Evolutionary conservation across 2,797 vertebrate genomes (phyloP), one percentile per base, ranked within the genome.

Genomic region (Sciaenops ocellatus): DNA sequence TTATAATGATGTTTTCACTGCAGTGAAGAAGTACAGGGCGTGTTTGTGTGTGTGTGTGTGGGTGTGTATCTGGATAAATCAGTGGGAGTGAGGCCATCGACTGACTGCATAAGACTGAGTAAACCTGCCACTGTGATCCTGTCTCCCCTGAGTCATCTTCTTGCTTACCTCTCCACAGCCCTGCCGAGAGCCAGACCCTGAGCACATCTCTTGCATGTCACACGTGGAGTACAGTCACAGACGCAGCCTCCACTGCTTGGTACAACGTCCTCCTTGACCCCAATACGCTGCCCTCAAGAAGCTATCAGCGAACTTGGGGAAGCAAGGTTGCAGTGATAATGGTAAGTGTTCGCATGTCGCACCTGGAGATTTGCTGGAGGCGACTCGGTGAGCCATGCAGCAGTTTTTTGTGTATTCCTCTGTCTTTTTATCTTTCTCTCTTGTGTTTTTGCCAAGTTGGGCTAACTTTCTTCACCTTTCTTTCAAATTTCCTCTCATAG

Each of bases 61-160:
- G 74, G 59, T 76, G 64, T 68, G 24, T 50, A 18, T 55, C 8
- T 28, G 12, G 5, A 26, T 70, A 48, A 44, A 61, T 57, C 50
- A 42, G 60, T 62, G 54, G 47, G 76, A 57, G 77, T 11, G 20
- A 59, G 50, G 66, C 44, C 71, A 85, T 85, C 1, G 60, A 81
- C 86, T 74, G 78, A 50, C 77, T 82, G 61, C 16, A 57, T 79
- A 80, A 79, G 77, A 85, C 72, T 73, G 65, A 85, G 74, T 76
- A 66, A 90, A 85, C 82, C 75, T 89, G 86, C 74, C 85, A 57
- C 81, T 73, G 85, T 75, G 80, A 93, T 85, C 64, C 73, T 11
- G 73, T 87, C 71, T 78, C 69, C 69, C 76, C 64, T 48, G 79
- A 70, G 69, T 79, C 69, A 52, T 76, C 74, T 42, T 57, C 72